Percentiles rank a stretch among this genome's conserved stretches.
These are phyloP conservation scores for Papilio demoleus DNA, from an alignment of 2,888 invertebrate species.

Conservation along the genomic window DNA sequence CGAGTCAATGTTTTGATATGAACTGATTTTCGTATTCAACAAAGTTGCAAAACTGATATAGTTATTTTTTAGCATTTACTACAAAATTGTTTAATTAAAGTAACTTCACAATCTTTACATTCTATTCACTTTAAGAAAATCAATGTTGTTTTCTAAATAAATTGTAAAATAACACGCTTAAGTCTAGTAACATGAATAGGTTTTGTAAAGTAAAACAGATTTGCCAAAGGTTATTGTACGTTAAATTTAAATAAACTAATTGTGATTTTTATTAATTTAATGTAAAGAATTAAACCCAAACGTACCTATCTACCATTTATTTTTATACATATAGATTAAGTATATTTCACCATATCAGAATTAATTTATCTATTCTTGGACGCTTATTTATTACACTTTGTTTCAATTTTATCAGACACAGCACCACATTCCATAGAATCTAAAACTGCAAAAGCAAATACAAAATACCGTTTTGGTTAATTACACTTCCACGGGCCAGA, in stretches of 20 bases:
- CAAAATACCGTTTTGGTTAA: conserved; percentile 67
- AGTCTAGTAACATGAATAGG: too few species aligned
- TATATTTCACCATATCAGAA: background rate
- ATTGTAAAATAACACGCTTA: too few species aligned
- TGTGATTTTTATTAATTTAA: too few species aligned
- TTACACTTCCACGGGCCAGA: conserved; percentile 57
- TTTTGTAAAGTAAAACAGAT: background rate
- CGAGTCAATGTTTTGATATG: background rate
- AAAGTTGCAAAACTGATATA: background rate
- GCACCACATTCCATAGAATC: conserved; percentile 27
- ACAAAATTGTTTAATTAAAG: background rate
- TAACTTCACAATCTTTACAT: background rate
- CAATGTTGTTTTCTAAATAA: background rate
- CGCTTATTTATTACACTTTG: background rate
- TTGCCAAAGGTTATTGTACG: background rate
- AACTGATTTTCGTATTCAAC: background rate
- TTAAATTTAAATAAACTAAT: background rate
- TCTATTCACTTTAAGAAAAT: background rate
- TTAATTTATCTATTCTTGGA: background rate
- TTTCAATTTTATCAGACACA: background rate
- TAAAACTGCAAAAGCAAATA: conserved; percentile 53
- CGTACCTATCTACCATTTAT: too few species aligned
- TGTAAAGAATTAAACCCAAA: too few species aligned
- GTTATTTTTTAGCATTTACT: background rate
- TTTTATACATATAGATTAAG: background rate